Base-by-base conservation (phyloP, 1,140 invertebrate genomes). In the Trissolcus basalis region DNA sequence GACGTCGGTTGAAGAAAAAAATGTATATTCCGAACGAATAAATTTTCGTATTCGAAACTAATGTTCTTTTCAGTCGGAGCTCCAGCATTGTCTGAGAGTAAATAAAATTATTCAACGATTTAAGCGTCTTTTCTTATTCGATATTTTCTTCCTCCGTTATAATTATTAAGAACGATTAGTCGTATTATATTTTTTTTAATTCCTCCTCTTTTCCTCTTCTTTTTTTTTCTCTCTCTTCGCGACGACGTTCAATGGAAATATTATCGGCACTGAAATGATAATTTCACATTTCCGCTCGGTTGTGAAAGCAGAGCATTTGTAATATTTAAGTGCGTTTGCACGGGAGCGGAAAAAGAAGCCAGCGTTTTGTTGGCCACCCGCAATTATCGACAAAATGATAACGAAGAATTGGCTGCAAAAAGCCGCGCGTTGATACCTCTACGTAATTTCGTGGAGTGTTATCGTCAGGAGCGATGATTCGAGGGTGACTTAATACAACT, bases 401-500 rank as follows among this genome's bases (percentile, higher is more conserved):
- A 68, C 65, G 32, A 47, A 69, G 64, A 78, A 78, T 70, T 78
- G 65, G 65, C 70, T 70, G 55, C 43, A 56, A 61, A 78, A 78
- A 73, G 64, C 51, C 65, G 56, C 68, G 36, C 69, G 64, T 35
- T 70, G 61, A 74, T 78, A 70, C 65, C 55, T 71, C 58, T 61
- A 61, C 60, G 70, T 70, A 78, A 78, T 70, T 78, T 73, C 43
- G 61, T 58, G 10, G 75, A 78, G 75, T 78, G 70, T 73, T 78
- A 78, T 78, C 70, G 70, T 74, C 70, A 70, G 59, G 11, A 59
- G 60, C 69, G 64, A 78, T 55, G 75, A 78, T 73, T 78, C 64
- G 64, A 77, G 75, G 69, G 75, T 69, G 55, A 72, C 75, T 72
- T 78, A 73, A 78, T 78, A 73, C 58, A 73, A 70, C 54, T 70